phyloP scores from a whole-genome alignment of 2,888 invertebrate genomes.

The Imbricaverruca yamaguchii region DNA sequence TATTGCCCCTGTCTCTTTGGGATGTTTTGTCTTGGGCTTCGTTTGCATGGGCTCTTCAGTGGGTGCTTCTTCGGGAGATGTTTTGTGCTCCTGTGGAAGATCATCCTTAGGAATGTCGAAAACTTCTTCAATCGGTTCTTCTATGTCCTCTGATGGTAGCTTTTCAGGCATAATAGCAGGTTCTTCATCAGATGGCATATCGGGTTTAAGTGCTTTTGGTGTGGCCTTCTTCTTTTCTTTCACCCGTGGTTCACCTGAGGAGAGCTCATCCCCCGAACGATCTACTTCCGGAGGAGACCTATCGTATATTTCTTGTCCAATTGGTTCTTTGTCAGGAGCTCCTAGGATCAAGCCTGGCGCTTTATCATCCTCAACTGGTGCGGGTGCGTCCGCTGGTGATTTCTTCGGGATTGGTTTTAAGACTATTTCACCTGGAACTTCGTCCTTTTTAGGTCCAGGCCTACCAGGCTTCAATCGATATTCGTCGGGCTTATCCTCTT shows the following conservation, averaged over 20 bases:
- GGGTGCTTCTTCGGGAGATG: not conserved
- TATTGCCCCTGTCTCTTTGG: not conserved
- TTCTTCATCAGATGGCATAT: not conserved
- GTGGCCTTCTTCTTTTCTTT: not conserved
- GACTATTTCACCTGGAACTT: constrained; percentile 23
- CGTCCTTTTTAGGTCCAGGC: constrained; percentile 24
- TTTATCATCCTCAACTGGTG: constrained; percentile 21
- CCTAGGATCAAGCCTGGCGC: constrained; percentile 24
- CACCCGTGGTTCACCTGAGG: constrained; percentile 20
- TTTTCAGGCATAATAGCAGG: not conserved
- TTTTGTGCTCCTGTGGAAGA: not conserved
- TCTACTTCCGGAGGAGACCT: constrained; percentile 25
- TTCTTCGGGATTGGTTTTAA: constrained; percentile 30
- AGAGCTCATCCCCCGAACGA: constrained; percentile 15
- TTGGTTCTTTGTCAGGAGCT: not conserved
- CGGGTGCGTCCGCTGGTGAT: constrained; percentile 23
- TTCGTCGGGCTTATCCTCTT: constrained; percentile 23
- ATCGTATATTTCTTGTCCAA: constrained; percentile 23
- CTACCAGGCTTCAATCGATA: constrained; percentile 24
- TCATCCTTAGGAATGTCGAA: not conserved
- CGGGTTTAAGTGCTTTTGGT: constrained; percentile 7
- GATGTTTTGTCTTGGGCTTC: not conserved
- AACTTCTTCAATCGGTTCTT: not conserved
- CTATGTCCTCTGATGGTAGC: not conserved
- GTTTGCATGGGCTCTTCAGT: not conserved